These are phyloP conservation scores for Tapera naevia DNA, from an alignment of 2,797 vertebrate species.

Conservation along the genomic window DNA sequence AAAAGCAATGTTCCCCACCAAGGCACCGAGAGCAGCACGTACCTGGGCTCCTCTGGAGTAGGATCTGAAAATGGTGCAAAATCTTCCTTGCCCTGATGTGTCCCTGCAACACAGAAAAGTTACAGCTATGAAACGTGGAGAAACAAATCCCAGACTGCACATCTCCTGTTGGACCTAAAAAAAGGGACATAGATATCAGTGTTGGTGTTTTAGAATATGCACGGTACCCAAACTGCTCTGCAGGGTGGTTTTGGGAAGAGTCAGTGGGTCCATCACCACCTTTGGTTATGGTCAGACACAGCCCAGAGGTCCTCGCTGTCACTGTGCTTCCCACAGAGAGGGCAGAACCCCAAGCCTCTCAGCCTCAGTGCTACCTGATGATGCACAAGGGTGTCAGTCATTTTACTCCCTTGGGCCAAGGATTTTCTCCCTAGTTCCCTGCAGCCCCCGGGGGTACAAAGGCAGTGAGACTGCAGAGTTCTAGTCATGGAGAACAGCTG, in stretches of 20 bases:
- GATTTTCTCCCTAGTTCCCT: not conserved
- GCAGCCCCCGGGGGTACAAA: not conserved
- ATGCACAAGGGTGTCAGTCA: not conserved
- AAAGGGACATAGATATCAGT: not conserved
- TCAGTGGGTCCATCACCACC: not conserved
- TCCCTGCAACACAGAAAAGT: constrained; percentile 83
- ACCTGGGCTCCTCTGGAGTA: constrained; percentile 99
- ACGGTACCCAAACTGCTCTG: not conserved
- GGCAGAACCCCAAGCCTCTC: not conserved
- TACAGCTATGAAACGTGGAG: not conserved
- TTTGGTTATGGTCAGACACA: not conserved
- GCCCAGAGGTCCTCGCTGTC: not conserved
- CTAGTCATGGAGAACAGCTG: not conserved
- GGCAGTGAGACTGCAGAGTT: not conserved
- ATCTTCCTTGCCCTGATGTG: constrained; percentile 96
- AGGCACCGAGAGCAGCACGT: constrained; percentile 1
- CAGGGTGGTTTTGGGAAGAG: not conserved
- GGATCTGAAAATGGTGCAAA: constrained; percentile 98
- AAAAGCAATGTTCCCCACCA: not conserved
- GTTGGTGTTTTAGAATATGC: not conserved
- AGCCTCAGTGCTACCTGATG: not conserved
- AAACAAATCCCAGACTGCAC: not conserved
- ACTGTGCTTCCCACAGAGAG: fast-evolving
- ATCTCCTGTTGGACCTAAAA: not conserved
- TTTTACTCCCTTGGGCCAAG: not conserved